A percentile compares a stretch with the other conserved stretches of the same genome.
phyloP scores from a whole-genome alignment of 2,888 invertebrate species.

The Drosophila suboccidentalis region DNA sequence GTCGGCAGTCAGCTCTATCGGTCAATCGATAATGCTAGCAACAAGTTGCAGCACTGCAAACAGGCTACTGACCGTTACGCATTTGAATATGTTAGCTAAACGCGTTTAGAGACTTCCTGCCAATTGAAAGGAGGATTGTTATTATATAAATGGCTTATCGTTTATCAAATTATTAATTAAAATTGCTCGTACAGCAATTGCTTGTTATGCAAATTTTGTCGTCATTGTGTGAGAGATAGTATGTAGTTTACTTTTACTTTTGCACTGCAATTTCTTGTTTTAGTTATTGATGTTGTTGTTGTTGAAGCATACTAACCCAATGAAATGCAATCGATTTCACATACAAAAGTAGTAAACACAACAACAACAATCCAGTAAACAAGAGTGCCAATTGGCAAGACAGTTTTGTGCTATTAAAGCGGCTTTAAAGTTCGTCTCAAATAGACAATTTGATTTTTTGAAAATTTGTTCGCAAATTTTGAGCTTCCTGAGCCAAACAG shows the following conservation, averaged over 20 bases:
- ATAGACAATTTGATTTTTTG: slow-evolving; percentile 37
- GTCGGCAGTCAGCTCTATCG: slow-evolving; percentile 1
- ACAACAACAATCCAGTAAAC: slow-evolving; percentile 2
- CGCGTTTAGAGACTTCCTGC: slow-evolving; percentile 36
- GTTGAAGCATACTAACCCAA: slow-evolving; percentile 60
- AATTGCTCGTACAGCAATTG: slow-evolving; percentile 27
- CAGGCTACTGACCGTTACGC: slow-evolving; percentile 5
- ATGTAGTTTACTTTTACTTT: slow-evolving; percentile 72
- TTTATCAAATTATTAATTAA: slow-evolving; percentile 59
- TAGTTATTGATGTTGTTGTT: slow-evolving; percentile 3
- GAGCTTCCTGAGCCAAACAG: slow-evolving; percentile 49
- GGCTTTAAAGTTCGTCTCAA: slow-evolving; percentile 34
- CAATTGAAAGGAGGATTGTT: slow-evolving; percentile 26
- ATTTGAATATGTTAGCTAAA: slow-evolving; percentile 2
- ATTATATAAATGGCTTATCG: slow-evolving; percentile 43
- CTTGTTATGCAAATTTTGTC: slow-evolving; percentile 64
- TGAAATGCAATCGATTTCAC: slow-evolving; percentile 41
- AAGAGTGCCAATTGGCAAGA: slow-evolving; percentile 28
- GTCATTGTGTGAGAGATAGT: slow-evolving; percentile 59
- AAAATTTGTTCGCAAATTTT: slow-evolving; percentile 30
- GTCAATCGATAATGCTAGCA: slow-evolving; percentile 11
- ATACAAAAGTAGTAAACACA: slow-evolving; percentile 2
- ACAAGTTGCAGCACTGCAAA: slow-evolving; percentile 7
- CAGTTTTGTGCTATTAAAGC: slow-evolving; percentile 11
- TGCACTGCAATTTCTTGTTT: slow-evolving; percentile 37